Conservation (phyloP, 2,797 vertebrate genomes). For the Semotilus atromaculatus region DNA sequence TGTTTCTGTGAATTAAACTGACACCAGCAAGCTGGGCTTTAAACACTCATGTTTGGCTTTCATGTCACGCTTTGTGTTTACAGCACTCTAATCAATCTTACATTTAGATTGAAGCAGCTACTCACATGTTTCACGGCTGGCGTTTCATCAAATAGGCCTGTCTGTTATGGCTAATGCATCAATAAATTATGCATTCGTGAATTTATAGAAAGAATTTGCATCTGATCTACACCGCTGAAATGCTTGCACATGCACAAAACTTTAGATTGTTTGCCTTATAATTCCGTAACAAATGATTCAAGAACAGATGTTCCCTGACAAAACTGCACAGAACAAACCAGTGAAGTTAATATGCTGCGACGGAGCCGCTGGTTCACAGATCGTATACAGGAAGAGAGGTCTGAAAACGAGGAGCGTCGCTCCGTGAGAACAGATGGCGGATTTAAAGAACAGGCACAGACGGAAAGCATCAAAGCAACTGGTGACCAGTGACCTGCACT, state of each 20-base stretch:
- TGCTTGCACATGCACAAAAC: neutral
- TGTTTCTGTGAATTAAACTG: neutral
- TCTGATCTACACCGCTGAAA: neutral
- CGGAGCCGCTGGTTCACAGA: neutral
- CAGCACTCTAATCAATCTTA: constrained; percentile 11
- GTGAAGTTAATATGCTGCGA: neutral
- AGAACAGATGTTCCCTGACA: constrained; percentile 33
- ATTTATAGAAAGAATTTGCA: constrained; percentile 14
- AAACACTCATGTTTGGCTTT: constrained; percentile 2
- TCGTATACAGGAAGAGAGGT: constrained; percentile 16
- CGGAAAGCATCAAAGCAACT: constrained; percentile 37
- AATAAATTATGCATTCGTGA: constrained; percentile 36
- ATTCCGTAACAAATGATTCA: neutral
- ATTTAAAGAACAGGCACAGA: constrained; percentile 34
- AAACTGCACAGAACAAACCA: neutral
- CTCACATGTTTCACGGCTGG: neutral
- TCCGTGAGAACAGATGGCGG: constrained; percentile 31
- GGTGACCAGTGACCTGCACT: constrained; percentile 30
- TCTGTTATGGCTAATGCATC: constrained; percentile 23
- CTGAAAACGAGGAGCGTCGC: neutral
- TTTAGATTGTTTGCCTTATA: constrained; percentile 2
- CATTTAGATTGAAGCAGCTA: constrained; percentile 31
- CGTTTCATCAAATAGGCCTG: constrained; percentile 13
- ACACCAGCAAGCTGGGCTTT: neutral
- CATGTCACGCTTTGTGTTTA: constrained; percentile 16